phyloP scores from a whole-genome alignment of 2,797 vertebrate species.

The Lagodon rhomboides region DNA sequence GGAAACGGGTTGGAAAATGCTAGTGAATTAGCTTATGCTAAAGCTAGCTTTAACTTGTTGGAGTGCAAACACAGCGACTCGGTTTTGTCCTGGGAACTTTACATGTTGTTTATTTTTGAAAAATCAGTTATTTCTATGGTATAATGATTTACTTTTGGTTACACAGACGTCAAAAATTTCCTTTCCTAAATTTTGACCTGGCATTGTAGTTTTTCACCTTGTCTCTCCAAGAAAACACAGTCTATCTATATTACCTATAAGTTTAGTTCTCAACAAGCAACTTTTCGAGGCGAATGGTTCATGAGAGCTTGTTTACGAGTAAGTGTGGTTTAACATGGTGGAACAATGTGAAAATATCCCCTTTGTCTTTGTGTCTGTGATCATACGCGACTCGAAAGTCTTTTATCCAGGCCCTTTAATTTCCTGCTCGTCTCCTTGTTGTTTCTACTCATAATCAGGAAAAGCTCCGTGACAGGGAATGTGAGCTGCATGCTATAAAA shows the following conservation, averaged over 20 bases:
- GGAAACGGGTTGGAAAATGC: background rate
- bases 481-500: slow-evolving; percentile 72
- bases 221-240: slow-evolving; percentile 10
- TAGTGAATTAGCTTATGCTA: background rate
- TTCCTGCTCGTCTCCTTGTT: slow-evolving; percentile 82
- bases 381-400: slow-evolving; percentile 51
- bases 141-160: too few species aligned
- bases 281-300: slow-evolving; percentile 20
- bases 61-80: too few species aligned
- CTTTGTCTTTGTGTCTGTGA: slow-evolving; percentile 53
- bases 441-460: slow-evolving; percentile 78
- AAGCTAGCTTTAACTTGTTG: too few species aligned
- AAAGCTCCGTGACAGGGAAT: slow-evolving; percentile 76
- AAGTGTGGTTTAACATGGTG: slow-evolving; percentile 39
- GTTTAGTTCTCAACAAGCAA: slow-evolving; percentile 26
- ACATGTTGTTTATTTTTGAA: background rate
- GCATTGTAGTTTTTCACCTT: background rate
- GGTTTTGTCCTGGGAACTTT: background rate
- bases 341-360: slow-evolving; percentile 60
- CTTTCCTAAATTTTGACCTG: background rate
- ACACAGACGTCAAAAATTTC: background rate
- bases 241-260: slow-evolving; percentile 5
- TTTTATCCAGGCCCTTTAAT: slow-evolving; percentile 78
- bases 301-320: slow-evolving; percentile 42
- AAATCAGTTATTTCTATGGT: too few species aligned